Base-by-base conservation (phyloP, 1,140 invertebrate species). In the Microplitis mediator region DNA sequence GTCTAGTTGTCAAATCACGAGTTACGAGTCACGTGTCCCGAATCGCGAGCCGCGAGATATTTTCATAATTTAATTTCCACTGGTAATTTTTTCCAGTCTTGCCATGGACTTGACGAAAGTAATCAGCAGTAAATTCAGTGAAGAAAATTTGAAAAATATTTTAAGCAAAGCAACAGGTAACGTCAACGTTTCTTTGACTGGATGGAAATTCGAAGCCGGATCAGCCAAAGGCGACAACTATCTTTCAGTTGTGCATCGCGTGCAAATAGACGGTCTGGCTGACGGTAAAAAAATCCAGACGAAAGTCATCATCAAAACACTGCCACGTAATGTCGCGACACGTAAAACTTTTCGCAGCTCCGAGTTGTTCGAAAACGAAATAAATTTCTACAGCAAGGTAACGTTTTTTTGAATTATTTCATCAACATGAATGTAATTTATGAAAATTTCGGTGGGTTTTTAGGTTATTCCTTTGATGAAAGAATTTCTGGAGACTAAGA, bases 361-460 rank as follows among this genome's bases (percentile, higher is more conserved):
- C 13, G 91, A 91, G 35, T 93, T 93, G 77, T 93, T 93, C 73
- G 80, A 83, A 67, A 92, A 92, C 76, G 92, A 93, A 84, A 90
- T 92, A 11, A 77, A 82, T 54, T 92, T 93, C 77, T 93, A 93
- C 78, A 81, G 86, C 13, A 87, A 90, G 75, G 90, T 92, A 51
- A 23, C 23, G 13, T 45, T 56, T 72, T 58, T n/a, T 13, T 54
- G 50, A 50, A 68, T 68, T 5, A n/a, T 14, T n/a, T 16, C 4
- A 54, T 54, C n/a, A n/a, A 54, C n/a, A 54, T 54, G 4, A n/a
- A 14, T 54, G 0, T 14, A 54, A 6, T n/a, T 60, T 0, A 34
- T 60, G 4, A 4, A 31, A 31, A 5, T 32, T 16, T 32, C 31
- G 16, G 4, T 32, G n/a, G 23, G 8, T 2, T 75, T 77, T 62